Conservation (phyloP, 2,888 invertebrate genomes). For the Cryptophagus acutangulus region DNA sequence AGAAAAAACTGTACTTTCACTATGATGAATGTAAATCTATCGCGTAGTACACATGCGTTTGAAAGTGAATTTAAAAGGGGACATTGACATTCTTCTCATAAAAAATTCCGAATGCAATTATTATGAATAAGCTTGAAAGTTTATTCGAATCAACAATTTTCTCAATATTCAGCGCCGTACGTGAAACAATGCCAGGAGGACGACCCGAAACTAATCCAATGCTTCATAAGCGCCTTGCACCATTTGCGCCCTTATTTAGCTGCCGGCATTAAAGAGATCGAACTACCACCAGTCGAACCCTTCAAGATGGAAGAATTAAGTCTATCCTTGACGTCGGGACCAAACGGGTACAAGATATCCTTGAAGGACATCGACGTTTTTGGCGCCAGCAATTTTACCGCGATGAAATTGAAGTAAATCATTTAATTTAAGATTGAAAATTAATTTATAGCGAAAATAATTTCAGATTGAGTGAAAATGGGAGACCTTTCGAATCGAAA, state of each 20-base stretch:
- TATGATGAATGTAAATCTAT: no score
- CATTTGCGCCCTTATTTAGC: conserved; percentile 57
- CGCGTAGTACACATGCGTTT: conserved; percentile 6
- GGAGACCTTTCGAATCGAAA: conserved; percentile 61
- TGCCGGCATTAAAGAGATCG: conserved; percentile 60
- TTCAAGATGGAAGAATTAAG: conserved; percentile 59
- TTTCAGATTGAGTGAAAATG: conserved; percentile 53
- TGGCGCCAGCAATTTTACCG: conserved; percentile 60
- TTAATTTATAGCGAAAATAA: neutral
- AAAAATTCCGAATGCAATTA: no score
- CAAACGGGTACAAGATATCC: conserved; percentile 57
- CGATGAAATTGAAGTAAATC: conserved; percentile 55
- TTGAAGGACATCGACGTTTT: conserved; percentile 56
- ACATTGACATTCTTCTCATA: conserved; percentile 19
- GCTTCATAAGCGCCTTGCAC: conserved; percentile 55
- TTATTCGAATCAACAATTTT: neutral
- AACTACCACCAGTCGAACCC: conserved; percentile 63
- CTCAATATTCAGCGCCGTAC: conserved; percentile 52
- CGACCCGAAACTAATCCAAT: conserved; percentile 57
- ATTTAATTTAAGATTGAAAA: neutral
- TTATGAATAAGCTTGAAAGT: conserved; percentile 10
- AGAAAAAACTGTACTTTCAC: no score
- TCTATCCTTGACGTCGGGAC: conserved; percentile 54
- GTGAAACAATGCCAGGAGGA: conserved; percentile 62
- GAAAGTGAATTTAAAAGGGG: conserved; percentile 24